Conservation (phyloP, 2,113 vertebrate genomes). For the Buteo buteo region DNA sequence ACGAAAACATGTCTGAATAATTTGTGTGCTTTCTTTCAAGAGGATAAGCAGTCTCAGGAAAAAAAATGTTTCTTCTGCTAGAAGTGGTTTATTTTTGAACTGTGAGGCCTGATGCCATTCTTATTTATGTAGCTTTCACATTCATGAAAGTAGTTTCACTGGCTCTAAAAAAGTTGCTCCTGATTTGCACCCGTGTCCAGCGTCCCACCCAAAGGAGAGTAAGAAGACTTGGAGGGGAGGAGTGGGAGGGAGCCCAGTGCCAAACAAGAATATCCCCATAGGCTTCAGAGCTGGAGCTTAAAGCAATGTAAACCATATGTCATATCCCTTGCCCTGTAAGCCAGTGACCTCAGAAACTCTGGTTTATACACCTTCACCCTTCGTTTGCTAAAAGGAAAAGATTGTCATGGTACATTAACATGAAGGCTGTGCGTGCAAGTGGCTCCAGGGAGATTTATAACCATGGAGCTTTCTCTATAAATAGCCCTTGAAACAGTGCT, state of each 20-base stretch:
- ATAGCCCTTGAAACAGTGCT: not conserved
- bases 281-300: not conserved
- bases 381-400: slow-evolving; percentile 22
- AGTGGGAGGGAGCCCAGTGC: rapidly evolving
- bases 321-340: not conserved
- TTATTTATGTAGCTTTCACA: not conserved
- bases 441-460: not conserved
- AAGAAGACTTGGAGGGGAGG: not conserved
- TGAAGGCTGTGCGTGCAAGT: not conserved
- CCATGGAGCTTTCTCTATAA: slow-evolving; percentile 9
- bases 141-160: not conserved
- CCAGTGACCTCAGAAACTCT: not conserved
- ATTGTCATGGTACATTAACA: slow-evolving; percentile 6
- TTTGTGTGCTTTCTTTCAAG: not conserved
- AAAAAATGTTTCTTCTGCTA: not conserved
- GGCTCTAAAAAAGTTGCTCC: not conserved
- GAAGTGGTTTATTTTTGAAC: not conserved
- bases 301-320: not conserved
- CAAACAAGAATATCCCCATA: not conserved
- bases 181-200: not conserved
- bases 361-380: slow-evolving; percentile 15
- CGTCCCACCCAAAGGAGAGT: not conserved
- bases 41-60: not conserved
- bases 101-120: not conserved
- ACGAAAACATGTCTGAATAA: not conserved